phyloP scores from a whole-genome alignment of 1,140 invertebrate genomes.

The Drosophila pachea region DNA sequence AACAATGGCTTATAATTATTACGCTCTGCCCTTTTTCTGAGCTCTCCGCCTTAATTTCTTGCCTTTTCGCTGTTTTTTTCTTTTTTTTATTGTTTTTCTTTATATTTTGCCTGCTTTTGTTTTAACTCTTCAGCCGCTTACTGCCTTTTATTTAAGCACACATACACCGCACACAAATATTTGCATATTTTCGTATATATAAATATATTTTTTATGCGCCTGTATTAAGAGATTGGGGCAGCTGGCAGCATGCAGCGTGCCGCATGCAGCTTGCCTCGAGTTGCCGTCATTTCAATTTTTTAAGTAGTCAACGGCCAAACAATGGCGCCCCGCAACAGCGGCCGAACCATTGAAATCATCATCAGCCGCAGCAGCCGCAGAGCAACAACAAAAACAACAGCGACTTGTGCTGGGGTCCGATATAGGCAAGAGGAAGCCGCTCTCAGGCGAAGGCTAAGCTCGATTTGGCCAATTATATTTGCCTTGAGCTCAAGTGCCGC shows the following conservation, averaged over 20 bases:
- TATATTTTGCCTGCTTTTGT: constrained; percentile 15
- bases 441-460: constrained; percentile 14
- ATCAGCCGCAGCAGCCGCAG: constrained; percentile 49
- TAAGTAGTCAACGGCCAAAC: constrained; percentile 56
- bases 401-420: too few species aligned
- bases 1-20: constrained; percentile 71
- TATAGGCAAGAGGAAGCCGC: background rate
- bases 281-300: constrained; percentile 34
- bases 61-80: constrained; percentile 25
- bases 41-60: background rate
- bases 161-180: too few species aligned
- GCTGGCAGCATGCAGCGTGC: constrained; percentile 4
- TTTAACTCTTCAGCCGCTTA: constrained; percentile 30
- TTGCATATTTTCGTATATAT: background rate
- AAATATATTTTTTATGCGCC: constrained; percentile 7
- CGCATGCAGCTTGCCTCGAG: constrained; percentile 1
- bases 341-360: constrained; percentile 18
- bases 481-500: too few species aligned
- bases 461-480: background rate
- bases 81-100: constrained; percentile 2
- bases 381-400: too few species aligned
- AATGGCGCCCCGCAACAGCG: constrained; percentile 45
- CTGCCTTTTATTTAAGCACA: constrained; percentile 27
- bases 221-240: constrained; percentile 13
- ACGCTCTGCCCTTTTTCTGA: constrained; percentile 23